These are phyloP conservation scores for Anastrepha ludens DNA, from an alignment of 1,140 invertebrate genomes.

Conservation along the genomic window DNA sequence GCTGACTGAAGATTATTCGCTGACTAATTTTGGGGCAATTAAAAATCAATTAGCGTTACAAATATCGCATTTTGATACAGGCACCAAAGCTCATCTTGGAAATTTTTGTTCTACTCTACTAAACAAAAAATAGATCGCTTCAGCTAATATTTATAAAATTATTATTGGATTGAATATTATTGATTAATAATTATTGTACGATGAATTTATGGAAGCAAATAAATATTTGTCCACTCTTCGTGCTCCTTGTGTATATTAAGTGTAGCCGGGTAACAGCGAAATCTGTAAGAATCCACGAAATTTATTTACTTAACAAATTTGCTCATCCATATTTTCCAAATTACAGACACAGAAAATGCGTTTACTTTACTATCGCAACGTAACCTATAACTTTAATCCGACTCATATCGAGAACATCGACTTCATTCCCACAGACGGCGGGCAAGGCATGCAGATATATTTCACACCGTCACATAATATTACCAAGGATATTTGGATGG, in stretches of 20 bases:
- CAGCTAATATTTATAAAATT: too few relatives aligned
- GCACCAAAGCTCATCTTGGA: neutral
- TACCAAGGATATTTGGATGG: slow-evolving; percentile 9
- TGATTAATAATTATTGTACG: too few relatives aligned
- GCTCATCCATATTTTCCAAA: neutral
- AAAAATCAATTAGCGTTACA: neutral
- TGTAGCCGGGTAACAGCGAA: neutral
- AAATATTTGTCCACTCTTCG: neutral
- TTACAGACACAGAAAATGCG: neutral
- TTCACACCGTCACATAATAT: neutral
- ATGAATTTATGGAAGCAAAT: neutral
- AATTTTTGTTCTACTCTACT: neutral
- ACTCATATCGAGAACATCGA: neutral
- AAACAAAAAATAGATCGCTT: neutral
- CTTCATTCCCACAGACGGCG: neutral
- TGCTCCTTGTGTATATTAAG: neutral
- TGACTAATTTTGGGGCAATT: neutral
- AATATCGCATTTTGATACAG: neutral
- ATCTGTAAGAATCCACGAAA: neutral
- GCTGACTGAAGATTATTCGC: too few relatives aligned
- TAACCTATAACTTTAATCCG: neutral
- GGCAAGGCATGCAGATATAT: neutral
- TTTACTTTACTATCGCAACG: neutral
- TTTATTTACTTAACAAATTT: neutral
- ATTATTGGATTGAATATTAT: too few relatives aligned